These are phyloP conservation scores for Aleiodes leptofemur DNA, from an alignment of 2,888 invertebrate genomes.

Conservation along the genomic window DNA sequence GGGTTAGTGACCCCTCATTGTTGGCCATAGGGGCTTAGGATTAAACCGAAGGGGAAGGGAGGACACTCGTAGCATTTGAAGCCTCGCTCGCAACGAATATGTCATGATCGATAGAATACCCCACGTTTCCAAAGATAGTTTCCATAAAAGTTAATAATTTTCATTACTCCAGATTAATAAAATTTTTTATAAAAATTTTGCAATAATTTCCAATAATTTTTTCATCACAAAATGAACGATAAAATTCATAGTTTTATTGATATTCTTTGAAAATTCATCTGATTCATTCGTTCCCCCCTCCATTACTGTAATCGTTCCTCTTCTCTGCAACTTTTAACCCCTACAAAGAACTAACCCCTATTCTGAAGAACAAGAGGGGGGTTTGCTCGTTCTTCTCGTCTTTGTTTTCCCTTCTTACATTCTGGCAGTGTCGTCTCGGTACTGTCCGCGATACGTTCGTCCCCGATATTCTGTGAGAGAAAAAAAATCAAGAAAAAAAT, in stretches of 20 bases:
- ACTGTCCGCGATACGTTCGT: slow-evolving; percentile 55
- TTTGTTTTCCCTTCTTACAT: slow-evolving; percentile 74
- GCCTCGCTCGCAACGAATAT: slow-evolving; percentile 63
- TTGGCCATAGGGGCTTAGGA: slow-evolving; percentile 66
- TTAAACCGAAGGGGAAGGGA: slow-evolving; percentile 59
- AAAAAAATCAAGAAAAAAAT: slow-evolving; percentile 5
- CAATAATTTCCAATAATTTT: neutral
- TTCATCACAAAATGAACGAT: neutral
- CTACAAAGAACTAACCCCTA: slow-evolving; percentile 56
- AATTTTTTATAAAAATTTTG: neutral
- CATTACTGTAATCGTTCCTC: slow-evolving; percentile 60
- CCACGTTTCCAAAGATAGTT: slow-evolving; percentile 57
- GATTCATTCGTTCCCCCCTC: slow-evolving; percentile 49
- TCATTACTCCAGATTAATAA: neutral
- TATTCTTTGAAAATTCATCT: neutral
- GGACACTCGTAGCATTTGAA: slow-evolving; percentile 15
- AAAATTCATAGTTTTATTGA: neutral
- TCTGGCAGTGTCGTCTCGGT: slow-evolving; percentile 71
- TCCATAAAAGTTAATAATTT: slow-evolving; percentile 7
- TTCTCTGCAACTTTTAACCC: slow-evolving; percentile 66
- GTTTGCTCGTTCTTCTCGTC: slow-evolving; percentile 66
- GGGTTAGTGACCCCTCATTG: slow-evolving; percentile 66
- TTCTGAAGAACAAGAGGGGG: slow-evolving; percentile 68
- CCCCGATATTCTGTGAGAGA: neutral
- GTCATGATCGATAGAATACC: slow-evolving; percentile 69